phyloP scores from a whole-genome alignment of 2,888 invertebrate species.

The Coleophora deauratella region DNA sequence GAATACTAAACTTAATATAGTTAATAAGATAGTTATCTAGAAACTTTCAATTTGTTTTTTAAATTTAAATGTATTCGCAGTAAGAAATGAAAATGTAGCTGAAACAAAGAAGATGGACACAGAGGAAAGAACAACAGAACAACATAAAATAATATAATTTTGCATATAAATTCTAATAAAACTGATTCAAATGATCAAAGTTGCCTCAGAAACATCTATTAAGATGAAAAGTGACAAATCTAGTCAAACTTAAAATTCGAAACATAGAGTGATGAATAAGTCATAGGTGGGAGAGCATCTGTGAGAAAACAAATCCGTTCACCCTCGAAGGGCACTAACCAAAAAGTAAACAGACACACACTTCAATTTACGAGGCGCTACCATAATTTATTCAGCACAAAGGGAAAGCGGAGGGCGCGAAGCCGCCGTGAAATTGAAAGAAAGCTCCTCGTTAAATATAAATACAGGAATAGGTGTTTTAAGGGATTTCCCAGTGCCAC shows the following conservation, averaged over 20 bases:
- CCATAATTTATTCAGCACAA: slow-evolving; percentile 64
- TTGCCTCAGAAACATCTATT: not conserved
- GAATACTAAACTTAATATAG: too few relatives aligned
- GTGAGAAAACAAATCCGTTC: slow-evolving; percentile 38
- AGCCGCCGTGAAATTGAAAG: slow-evolving; percentile 62
- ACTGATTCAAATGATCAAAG: not conserved
- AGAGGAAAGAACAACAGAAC: too few relatives aligned
- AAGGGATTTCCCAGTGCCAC: not conserved
- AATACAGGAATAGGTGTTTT: slow-evolving; percentile 19
- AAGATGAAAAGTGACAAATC: not conserved
- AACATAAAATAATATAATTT: too few relatives aligned
- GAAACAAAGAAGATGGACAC: too few relatives aligned
- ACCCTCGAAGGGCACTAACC: slow-evolving; percentile 33
- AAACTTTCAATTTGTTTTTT: too few relatives aligned
- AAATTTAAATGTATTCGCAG: too few relatives aligned
- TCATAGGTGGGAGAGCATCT: slow-evolving; percentile 1
- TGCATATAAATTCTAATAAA: too few relatives aligned
- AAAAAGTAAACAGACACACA: slow-evolving; percentile 39
- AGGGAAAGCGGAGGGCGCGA: slow-evolving; percentile 39
- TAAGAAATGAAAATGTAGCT: too few relatives aligned
- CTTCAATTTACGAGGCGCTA: slow-evolving; percentile 47
- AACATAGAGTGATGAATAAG: slow-evolving; percentile 7
- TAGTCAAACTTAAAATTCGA: not conserved
- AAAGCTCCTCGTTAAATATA: slow-evolving; percentile 37
- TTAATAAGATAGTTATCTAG: too few relatives aligned